These are phyloP conservation scores for Cladorhizidae sp. DNA, from an alignment of 37 sponge, comb jelly and placozoan genomes.

Conservation along the genomic window DNA sequence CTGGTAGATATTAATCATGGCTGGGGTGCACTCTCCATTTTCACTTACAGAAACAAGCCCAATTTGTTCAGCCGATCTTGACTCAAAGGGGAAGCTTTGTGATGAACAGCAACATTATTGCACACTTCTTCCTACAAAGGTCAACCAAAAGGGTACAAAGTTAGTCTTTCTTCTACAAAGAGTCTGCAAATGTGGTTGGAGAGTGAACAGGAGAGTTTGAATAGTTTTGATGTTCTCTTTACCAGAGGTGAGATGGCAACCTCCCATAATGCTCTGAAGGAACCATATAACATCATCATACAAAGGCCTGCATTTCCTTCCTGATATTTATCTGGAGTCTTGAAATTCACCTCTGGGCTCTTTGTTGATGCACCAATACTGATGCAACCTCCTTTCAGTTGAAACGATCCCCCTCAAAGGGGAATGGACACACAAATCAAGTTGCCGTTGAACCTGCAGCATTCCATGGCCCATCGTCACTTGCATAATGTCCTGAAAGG, in stretches of 20 bases:
- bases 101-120: not conserved
- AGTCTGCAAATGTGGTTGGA: not conserved
- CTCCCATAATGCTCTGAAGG: not conserved
- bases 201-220: not conserved
- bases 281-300: slow-evolving; percentile 1
- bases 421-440: not conserved
- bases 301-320: not conserved
- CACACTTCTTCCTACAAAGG: not conserved
- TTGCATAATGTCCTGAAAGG: too few relatives aligned
- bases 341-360: not conserved
- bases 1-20: too few relatives aligned
- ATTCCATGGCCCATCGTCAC: not conserved
- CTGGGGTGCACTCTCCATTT: too few relatives aligned
- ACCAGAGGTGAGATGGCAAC: not conserved
- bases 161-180: not conserved
- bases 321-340: not conserved
- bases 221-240: not conserved
- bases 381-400: not conserved
- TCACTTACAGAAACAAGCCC: not conserved
- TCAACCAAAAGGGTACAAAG: not conserved
- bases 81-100: not conserved
- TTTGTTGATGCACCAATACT: too few relatives aligned
- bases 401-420: not conserved
- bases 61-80: slow-evolving; percentile 1
- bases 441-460: not conserved